Conservation (phyloP, 53 echinoderm and acorn worm species). For the Temnopleurus reevesii region DNA sequence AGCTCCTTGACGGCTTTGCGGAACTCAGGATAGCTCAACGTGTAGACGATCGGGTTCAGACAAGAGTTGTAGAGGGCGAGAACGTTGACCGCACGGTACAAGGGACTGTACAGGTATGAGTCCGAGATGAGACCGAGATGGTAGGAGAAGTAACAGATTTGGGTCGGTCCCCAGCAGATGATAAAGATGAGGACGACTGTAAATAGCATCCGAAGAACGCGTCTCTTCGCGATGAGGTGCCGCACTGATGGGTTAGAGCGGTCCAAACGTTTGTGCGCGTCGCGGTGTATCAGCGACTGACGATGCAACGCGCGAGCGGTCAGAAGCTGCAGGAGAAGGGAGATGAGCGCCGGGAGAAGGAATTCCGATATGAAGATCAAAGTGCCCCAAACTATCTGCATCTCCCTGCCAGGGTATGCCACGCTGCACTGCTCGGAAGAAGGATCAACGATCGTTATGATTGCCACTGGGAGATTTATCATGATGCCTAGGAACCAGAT, state of each 20-base stretch:
- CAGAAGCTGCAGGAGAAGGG: background rate
- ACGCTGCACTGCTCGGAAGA: background rate
- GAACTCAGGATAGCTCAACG: too few species aligned
- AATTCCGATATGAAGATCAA: conserved; percentile 5
- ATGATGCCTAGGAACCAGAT: background rate
- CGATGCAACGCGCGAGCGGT: background rate
- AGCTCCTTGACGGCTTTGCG: too few species aligned
- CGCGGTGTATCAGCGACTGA: background rate
- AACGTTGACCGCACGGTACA: background rate
- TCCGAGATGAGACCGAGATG: background rate
- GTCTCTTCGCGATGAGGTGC: background rate
- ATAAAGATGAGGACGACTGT: conserved; percentile 36
- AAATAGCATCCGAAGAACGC: background rate
- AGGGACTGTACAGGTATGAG: conserved; percentile 8
- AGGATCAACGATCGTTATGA: background rate
- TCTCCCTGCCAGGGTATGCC: background rate
- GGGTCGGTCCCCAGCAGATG: conserved; percentile 43
- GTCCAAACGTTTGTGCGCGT: too few species aligned
- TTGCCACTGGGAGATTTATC: background rate
- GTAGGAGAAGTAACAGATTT: conserved; percentile 37
- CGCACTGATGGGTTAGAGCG: background rate
- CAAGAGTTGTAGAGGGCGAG: conserved; percentile 14
- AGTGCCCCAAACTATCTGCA: background rate
- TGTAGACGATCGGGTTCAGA: conserved; percentile 32
- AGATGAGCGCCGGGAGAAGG: conserved; percentile 27